Evolutionary conservation across 2,113 vertebrate species (phyloP).

Genomic region (Isichthys henryi): DNA sequence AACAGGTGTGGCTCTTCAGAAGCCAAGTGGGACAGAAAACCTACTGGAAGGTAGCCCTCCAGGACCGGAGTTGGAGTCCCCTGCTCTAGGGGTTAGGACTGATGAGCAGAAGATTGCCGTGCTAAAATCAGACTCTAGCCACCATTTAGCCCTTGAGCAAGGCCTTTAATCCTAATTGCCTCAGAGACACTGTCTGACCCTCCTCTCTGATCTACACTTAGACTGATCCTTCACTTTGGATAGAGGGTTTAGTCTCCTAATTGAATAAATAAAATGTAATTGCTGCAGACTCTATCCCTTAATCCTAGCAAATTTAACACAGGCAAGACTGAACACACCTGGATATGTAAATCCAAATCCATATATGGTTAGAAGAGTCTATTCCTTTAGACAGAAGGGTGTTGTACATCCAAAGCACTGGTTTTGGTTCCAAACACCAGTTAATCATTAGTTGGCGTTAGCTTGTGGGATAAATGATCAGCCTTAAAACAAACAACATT

Average conservation of each 20-base stretch:
- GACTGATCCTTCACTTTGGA: neutral
- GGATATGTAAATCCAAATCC: neutral
- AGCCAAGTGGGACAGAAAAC: too few species aligned
- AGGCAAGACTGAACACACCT: neutral
- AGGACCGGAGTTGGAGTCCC: too few species aligned
- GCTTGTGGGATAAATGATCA: neutral
- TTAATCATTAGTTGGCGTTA: constrained; percentile 28
- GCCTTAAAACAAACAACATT: neutral
- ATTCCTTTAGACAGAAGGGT: neutral
- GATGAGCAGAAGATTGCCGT: neutral
- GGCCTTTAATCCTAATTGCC: neutral
- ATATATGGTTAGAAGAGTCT: neutral
- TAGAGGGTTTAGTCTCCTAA: neutral
- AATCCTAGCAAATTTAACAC: neutral
- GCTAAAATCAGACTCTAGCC: neutral
- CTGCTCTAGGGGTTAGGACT: neutral
- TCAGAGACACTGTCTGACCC: neutral
- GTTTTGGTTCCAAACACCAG: neutral
- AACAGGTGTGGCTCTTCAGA: too few species aligned
- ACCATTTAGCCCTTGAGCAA: neutral
- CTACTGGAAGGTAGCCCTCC: too few species aligned
- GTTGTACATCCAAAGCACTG: neutral
- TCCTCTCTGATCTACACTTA: neutral
- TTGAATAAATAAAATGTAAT: neutral
- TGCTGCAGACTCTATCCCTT: neutral